Evolutionary conservation across 2,113 vertebrate species (phyloP).

Genomic region (Otus sunia): DNA sequence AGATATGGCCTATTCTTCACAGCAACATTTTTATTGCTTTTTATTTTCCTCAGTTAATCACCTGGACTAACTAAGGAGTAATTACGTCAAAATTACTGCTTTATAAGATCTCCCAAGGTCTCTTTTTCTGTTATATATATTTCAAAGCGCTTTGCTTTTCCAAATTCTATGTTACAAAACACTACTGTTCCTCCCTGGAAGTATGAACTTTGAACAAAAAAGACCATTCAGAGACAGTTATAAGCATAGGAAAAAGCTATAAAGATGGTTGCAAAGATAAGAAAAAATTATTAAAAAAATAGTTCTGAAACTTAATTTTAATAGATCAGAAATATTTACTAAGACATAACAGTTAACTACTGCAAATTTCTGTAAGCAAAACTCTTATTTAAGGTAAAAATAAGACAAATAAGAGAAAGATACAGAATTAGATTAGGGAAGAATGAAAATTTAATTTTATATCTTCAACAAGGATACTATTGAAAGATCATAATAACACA

Average conservation of each 20-base stretch:
- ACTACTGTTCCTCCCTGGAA: background rate
- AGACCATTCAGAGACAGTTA: background rate
- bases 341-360: background rate
- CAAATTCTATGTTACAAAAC: background rate
- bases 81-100: background rate
- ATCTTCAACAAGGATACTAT: background rate
- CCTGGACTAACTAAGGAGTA: background rate
- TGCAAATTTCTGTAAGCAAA: background rate
- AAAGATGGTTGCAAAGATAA: background rate
- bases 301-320: background rate
- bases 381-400: background rate
- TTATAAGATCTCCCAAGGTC: background rate
- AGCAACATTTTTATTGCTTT: background rate
- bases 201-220: background rate
- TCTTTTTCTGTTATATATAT: background rate
- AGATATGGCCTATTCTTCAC: background rate
- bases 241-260: background rate
- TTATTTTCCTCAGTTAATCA: background rate
- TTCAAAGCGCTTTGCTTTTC: background rate
- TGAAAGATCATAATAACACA: background rate
- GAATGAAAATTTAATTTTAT: background rate
- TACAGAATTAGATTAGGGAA: background rate
- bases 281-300: background rate
- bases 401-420: background rate
- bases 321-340: background rate